Base-by-base conservation (phyloP, 92 coral and sea anemone genomes). In the Parazoanthus atlanticus region DNA sequence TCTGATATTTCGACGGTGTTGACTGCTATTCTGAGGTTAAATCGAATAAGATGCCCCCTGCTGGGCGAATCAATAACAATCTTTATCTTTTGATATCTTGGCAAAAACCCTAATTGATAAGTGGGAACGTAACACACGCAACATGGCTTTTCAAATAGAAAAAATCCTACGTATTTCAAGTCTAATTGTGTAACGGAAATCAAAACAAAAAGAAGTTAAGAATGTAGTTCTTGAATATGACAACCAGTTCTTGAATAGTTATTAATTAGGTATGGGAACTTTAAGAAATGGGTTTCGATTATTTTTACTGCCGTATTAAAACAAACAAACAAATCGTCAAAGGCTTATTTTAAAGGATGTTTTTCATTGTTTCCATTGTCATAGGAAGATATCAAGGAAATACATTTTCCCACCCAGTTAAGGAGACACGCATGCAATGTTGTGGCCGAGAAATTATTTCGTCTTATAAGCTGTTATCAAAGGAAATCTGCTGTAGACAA, bases 281-380 rank as follows among this genome's bases (percentile, higher is more conserved):
- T 74, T 33, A 34, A 74, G 79, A 52, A 52, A 34, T 16, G 79
- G 79, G 38, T 11, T 41, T 33, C 8, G 10, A 17, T 8, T 46
- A 13, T 13, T 52, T 52, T 52, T 52, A 52, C 58, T 52, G 58
- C 21, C 15, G 58, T 52, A 16, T 15, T 13, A 13, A 16, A 52
- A 38, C 16, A 76, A 41, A 76, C 58, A 76, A 76, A 76, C 16
- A 76, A 76, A 76, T 36, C 43, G 80, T 38, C 31, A 76, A 76
- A 38, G 54, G 54, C 6, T 76, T 40, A 41, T 41, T 76, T 76
- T 76, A 41, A 41, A n/a, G 28, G 40, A 76, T 36, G 5, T 9
- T 28, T 34, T 76, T 76, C 32, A 38, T 76, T 76, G 28, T 76
- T 76, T 76, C 1, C 5, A 26, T 4, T n/a, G 19, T 41, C 80